phyloP scores from a whole-genome alignment of 2,888 invertebrate genomes.

The Tenthredo notha region DNA sequence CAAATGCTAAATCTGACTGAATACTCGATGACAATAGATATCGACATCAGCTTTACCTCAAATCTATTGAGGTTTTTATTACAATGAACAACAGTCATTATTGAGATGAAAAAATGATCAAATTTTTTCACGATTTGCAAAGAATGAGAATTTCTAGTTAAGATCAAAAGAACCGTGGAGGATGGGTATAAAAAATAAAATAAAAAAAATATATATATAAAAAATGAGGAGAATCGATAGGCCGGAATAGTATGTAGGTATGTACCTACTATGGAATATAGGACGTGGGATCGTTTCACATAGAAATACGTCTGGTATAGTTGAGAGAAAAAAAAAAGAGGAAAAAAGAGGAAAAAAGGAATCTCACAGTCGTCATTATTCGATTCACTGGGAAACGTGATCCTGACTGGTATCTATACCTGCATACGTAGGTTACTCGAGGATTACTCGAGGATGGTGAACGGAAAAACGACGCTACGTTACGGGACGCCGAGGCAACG shows the following conservation, averaged over 20 bases:
- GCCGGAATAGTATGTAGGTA: background rate
- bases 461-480: conserved; percentile 5
- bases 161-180: background rate
- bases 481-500: background rate
- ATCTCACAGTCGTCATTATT: conserved; percentile 40
- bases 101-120: background rate
- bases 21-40: background rate
- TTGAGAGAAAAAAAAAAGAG: background rate
- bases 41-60: background rate
- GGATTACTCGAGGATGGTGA: conserved; percentile 37
- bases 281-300: background rate
- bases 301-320: background rate
- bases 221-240: background rate
- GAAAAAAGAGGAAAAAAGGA: background rate
- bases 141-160: background rate
- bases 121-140: too few relatives aligned
- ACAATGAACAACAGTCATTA: background rate
- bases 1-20: conserved; percentile 1
- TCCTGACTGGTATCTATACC: background rate
- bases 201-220: too few relatives aligned
- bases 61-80: background rate
- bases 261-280: background rate
- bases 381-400: conserved; percentile 36
- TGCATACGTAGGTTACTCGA: background rate
- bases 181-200: background rate